A percentile compares a stretch with the other conserved stretches of the same genome.
Conservation (phyloP, 2,113 vertebrate genomes). For the Prochilodus magdalenae region DNA sequence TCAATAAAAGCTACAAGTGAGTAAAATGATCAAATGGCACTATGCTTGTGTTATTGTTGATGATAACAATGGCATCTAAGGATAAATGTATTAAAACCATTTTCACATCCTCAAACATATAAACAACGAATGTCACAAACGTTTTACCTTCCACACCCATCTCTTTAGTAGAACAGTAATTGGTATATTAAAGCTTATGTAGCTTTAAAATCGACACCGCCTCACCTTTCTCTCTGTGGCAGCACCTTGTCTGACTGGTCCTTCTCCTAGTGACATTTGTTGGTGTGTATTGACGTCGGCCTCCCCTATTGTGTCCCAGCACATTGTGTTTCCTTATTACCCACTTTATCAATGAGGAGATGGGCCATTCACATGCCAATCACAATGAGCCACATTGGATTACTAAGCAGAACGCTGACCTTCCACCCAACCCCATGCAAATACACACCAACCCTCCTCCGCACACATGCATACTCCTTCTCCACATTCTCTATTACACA, state of each 20-base stretch:
- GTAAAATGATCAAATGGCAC: background rate
- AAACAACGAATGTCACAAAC: background rate
- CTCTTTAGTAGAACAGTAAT: too few relatives aligned
- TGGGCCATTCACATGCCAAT: conserved; percentile 72
- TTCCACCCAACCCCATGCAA: conserved; percentile 31
- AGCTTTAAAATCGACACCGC: background rate
- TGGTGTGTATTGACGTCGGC: conserved; percentile 39
- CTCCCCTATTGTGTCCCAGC: conserved; percentile 48
- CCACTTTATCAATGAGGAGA: conserved; percentile 69
- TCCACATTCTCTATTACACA: conserved; percentile 43
- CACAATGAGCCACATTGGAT: conserved; percentile 67
- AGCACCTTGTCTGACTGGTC: conserved; percentile 17
- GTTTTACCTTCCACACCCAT: background rate
- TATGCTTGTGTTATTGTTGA: background rate
- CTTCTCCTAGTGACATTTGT: conserved; percentile 19
- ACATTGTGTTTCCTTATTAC: conserved; percentile 68
- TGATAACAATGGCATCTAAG: background rate
- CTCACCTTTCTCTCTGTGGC: conserved; percentile 6
- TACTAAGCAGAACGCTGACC: conserved; percentile 58
- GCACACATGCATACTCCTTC: conserved; percentile 48
- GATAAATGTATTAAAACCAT: background rate
- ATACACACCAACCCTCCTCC: conserved; percentile 5
- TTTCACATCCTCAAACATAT: background rate
- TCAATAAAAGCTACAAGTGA: too few relatives aligned
- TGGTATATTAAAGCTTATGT: background rate